phyloP scores from a whole-genome alignment of 2,888 invertebrate genomes.

The Andrena fulva region DNA sequence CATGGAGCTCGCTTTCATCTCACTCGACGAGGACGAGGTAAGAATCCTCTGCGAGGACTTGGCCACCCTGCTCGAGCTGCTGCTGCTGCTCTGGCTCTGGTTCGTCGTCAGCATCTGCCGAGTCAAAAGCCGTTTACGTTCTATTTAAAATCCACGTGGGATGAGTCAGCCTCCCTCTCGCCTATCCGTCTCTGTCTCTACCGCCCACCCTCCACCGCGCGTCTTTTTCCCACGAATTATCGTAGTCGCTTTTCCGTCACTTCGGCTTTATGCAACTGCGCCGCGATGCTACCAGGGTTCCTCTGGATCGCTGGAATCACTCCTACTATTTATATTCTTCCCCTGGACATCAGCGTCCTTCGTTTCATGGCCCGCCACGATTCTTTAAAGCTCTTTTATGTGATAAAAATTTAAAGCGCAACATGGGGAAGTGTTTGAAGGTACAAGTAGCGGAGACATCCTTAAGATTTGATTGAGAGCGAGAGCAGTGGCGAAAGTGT shows the following conservation, averaged over 20 bases:
- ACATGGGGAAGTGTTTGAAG: slow-evolving; percentile 30
- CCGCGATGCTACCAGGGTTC: neutral
- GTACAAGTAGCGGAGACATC: slow-evolving; percentile 13
- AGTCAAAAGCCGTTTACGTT: slow-evolving; percentile 76
- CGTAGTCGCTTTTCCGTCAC: neutral
- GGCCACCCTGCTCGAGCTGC: slow-evolving; percentile 86
- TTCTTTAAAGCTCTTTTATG: neutral
- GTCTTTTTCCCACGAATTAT: neutral
- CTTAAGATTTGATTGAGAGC: slow-evolving; percentile 1
- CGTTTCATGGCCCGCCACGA: neutral
- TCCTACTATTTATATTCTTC: neutral
- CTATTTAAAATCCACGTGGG: slow-evolving; percentile 78
- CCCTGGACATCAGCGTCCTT: neutral
- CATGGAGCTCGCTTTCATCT: slow-evolving; percentile 93
- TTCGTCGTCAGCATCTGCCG: slow-evolving; percentile 83
- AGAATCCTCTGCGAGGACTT: slow-evolving; percentile 87
- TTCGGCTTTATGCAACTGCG: neutral
- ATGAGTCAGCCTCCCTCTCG: slow-evolving; percentile 60
- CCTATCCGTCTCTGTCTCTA: slow-evolving; percentile 45
- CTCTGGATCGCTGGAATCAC: neutral
- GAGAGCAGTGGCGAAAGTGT: neutral
- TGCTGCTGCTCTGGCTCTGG: slow-evolving; percentile 86
- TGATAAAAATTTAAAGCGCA: neutral
- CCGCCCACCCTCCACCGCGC: slow-evolving; percentile 23
- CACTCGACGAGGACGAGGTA: slow-evolving; percentile 86